Base-by-base conservation (phyloP, 92 coral and sea anemone species). In the Parazoanthus atlanticus region DNA sequence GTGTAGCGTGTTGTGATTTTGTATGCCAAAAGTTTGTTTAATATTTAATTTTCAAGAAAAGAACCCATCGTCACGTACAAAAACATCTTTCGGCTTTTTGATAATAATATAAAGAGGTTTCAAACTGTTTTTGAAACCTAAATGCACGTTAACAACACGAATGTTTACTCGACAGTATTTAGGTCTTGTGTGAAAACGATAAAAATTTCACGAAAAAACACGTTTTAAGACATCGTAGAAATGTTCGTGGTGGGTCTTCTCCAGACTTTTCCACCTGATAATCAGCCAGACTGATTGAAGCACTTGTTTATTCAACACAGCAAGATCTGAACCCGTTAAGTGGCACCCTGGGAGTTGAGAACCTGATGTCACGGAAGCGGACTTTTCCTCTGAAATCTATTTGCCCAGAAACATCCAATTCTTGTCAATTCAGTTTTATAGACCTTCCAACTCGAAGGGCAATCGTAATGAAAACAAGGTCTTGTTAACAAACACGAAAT, bases 401-500 rank as follows among this genome's bases (percentile, higher is more conserved):
- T 61, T 61, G 69, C 7, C n/a, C n/a, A 61, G 16, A 61, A 61
- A 61, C 16, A 61, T 21, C 69, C 16, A 61, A 5, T 46, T 46
- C 49, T 46, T 46, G 49, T 56, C 21, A 41, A 71, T 34, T 9
- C 52, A 74, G 88, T 74, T 38, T 82, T 54, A 47, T 12, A 13
- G 58, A 52, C 58, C 3, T 52, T 86, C 75, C 78, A 46, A 69
- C 23, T 11, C 47, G 16, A 46, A 46, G 49, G 49, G 1, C 10
- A 46, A 46, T 46, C 49, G 82, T 25, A 82, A 64, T 3, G 32
- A 38, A 82, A 41, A 26, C 46, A 82, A 92, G 88, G 91, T 84
- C 93, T 61, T 93, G 91, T 61, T 84, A 90, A 76, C 88, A 94
- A 69, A 93, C 88, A 19, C 89, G 94, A 92, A 90, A 90, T 90